Evolutionary conservation across 2,888 invertebrate species (phyloP), one percentile per base, ranked within the genome.

Genomic region (Heliothis peltigera): DNA sequence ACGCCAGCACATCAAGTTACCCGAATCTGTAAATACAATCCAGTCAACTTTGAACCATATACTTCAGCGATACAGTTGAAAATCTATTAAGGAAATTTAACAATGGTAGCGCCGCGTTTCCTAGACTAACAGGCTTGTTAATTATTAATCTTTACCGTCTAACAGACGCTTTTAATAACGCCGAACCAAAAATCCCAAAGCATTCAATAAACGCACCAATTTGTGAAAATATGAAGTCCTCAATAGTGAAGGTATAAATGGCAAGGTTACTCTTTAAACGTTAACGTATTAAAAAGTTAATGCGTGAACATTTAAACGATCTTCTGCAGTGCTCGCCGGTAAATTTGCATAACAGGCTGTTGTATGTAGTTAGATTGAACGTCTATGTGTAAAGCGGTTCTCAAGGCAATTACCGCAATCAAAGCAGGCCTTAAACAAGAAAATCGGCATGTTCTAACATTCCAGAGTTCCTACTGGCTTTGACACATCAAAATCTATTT

Each of bases 41-140:
- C n/a, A n/a, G n/a, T n/a, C n/a, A n/a, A n/a, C n/a, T n/a, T n/a
- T n/a, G n/a, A n/a, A n/a, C n/a, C n/a, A n/a, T n/a, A n/a, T n/a
- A n/a, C n/a, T n/a, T n/a, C n/a, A n/a, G n/a, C n/a, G n/a, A n/a
- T n/a, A n/a, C n/a, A n/a, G n/a, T n/a, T n/a, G n/a, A n/a, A n/a
- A n/a, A n/a, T n/a, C n/a, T n/a, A n/a, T n/a, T n/a, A n/a, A n/a
- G n/a, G n/a, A n/a, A n/a, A n/a, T n/a, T n/a, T n/a, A n/a, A n/a
- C n/a, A n/a, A n/a, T n/a, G n/a, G n/a, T 70, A 79, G 80, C 75
- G 77, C 83, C 64, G 49, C 42, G 46, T 66, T 60, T 70, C 81
- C 82, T 78, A 84, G 81, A 84, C 83, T 84, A 79, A 84, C 83
- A 79, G 71, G 81, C 70, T 76, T 65, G 79, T 86, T 77, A 80